A percentile compares a stretch with the other conserved stretches of the same genome.
Conservation (phyloP, 1,140 invertebrate species). For the Acromyrmex heyeri region DNA sequence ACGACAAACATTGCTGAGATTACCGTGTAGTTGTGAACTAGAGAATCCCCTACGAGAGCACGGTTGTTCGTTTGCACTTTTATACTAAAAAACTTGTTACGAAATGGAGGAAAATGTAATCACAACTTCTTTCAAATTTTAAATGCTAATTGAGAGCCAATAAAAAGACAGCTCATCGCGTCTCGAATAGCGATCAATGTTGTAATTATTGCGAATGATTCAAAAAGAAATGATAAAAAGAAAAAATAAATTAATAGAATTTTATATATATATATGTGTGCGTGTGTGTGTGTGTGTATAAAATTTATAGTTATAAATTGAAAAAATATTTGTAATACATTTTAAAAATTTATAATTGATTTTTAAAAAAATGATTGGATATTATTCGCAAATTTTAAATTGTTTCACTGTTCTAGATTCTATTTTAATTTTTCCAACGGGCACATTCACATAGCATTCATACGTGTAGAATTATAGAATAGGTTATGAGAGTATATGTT, state of each 20-base stretch:
- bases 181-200: not conserved
- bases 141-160: conserved; percentile 10
- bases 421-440: not conserved
- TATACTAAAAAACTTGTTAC: conserved; percentile 3
- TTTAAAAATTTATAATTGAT: not conserved
- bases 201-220: not conserved
- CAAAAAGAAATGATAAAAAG: not conserved
- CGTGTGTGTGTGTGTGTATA: too few species aligned
- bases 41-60: not conserved
- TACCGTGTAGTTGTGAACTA: conserved; percentile 16
- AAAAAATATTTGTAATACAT: not conserved
- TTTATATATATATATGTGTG: not conserved
- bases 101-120: not conserved
- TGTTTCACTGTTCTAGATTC: not conserved
- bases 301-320: not conserved
- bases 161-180: not conserved
- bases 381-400: not conserved
- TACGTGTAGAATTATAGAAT: not conserved
- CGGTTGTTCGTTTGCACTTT: conserved; percentile 33
- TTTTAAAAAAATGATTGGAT: not conserved
- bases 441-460: not conserved
- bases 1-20: conserved; percentile 55
- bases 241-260: conserved; percentile 12
- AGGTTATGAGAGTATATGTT: not conserved
- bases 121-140: conserved; percentile 6